Percentiles rank a stretch among this genome's conserved stretches.
Conservation (phyloP, 2,888 invertebrate species). For the Chelonus formosanus region DNA sequence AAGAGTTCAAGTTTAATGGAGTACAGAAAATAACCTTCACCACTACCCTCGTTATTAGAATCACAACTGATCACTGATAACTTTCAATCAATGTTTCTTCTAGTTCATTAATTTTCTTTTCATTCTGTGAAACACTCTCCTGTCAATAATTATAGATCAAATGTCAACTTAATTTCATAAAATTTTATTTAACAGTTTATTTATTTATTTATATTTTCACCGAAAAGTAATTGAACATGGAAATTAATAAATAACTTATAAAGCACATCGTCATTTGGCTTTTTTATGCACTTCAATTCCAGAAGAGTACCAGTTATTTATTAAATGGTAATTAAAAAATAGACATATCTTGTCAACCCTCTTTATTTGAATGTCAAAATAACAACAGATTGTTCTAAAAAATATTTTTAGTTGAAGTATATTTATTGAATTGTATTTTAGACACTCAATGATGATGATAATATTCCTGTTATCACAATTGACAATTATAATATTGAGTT, state of each 20-base stretch:
- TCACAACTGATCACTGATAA: not conserved
- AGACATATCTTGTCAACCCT: too few species aligned
- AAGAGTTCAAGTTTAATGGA: not conserved
- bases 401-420: too few species aligned
- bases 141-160: too few species aligned
- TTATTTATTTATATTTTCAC: constrained; percentile 1
- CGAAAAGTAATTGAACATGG: constrained; percentile 51
- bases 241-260: constrained; percentile 47
- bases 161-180: not conserved
- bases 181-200: not conserved
- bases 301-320: too few species aligned
- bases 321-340: too few species aligned
- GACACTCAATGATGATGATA: too few species aligned
- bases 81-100: not conserved
- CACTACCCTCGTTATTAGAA: not conserved
- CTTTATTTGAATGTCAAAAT: too few species aligned
- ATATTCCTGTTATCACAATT: too few species aligned
- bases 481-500: too few species aligned
- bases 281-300: not conserved
- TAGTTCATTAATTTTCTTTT: constrained; percentile 5
- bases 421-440: too few species aligned
- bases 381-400: too few species aligned
- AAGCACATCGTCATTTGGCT: constrained; percentile 45
- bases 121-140: not conserved
- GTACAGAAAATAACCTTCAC: not conserved